Evolutionary conservation across 2,113 vertebrate species (phyloP).

Genomic region (Mixornis gularis): DNA sequence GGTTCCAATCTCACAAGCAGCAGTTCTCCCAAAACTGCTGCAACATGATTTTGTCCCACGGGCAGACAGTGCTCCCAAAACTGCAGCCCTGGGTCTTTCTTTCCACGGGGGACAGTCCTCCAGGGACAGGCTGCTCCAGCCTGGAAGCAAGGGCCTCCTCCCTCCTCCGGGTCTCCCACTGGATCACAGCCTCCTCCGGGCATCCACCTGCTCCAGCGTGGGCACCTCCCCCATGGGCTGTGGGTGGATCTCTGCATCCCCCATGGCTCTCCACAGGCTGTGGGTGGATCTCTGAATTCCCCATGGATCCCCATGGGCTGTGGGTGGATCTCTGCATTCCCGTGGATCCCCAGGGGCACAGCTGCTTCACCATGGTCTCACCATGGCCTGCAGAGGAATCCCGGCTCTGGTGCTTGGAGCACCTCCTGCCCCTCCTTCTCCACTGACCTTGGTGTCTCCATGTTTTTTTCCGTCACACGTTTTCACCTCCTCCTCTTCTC

Average conservation of each 20-base stretch:
- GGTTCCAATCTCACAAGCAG: no score
- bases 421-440: neutral
- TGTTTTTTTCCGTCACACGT: neutral
- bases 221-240: no score
- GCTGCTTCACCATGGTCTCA: neutral
- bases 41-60: fast-evolving
- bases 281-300: no score
- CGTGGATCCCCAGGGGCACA: neutral
- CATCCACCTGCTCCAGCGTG: no score
- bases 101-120: fast-evolving
- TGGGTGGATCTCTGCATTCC: neutral
- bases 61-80: neutral
- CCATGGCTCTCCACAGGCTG: no score
- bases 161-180: neutral
- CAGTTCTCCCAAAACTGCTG: no score
- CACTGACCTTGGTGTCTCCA: neutral
- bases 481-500: neutral
- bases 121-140: neutral
- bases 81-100: neutral
- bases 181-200: no score
- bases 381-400: neutral
- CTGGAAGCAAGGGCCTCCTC: neutral
- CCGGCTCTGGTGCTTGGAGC: fast-evolving
- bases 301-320: neutral
- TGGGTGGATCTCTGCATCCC: no score